Percentiles rank a stretch among this genome's conserved stretches.
phyloP scores from a whole-genome alignment of 2,797 vertebrate genomes.

The Poliocrania exsul region DNA sequence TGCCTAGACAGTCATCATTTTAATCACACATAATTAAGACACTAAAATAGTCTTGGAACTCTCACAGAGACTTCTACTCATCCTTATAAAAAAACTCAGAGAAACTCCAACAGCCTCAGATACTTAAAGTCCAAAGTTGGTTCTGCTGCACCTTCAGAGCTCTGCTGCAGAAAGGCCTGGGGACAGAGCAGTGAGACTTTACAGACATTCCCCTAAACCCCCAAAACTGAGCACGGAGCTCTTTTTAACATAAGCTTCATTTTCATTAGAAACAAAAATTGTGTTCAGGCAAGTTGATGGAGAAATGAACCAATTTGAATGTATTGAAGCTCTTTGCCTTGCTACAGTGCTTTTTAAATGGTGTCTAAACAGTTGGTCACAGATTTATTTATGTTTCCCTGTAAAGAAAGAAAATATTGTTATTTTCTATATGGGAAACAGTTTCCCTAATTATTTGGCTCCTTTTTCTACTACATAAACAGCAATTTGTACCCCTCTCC shows the following conservation, averaged over 20 bases:
- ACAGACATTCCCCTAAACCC: not conserved
- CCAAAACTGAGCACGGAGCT: not conserved
- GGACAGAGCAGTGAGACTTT: not conserved
- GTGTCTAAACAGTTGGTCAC: constrained; percentile 58
- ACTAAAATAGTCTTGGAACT: not conserved
- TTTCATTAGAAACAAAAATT: not conserved
- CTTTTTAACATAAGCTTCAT: not conserved
- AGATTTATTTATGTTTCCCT: constrained; percentile 60
- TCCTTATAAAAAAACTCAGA: not conserved
- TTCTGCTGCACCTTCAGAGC: not conserved
- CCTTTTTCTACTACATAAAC: constrained; percentile 62
- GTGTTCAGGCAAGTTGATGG: not conserved
- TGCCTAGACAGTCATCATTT: not conserved
- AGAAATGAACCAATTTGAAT: constrained; percentile 30
- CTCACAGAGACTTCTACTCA: not conserved
- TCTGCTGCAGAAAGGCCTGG: not conserved
- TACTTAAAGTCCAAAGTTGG: not conserved
- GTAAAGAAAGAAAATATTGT: constrained; percentile 58
- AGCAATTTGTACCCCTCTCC: constrained; percentile 68
- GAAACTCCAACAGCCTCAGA: not conserved
- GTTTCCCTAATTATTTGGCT: constrained; percentile 68
- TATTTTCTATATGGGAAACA: constrained; percentile 56
- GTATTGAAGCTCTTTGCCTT: not conserved
- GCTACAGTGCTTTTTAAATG: constrained; percentile 47
- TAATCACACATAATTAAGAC: constrained; percentile 3